A percentile compares a stretch with the other conserved stretches of the same genome.
phyloP scores from a whole-genome alignment of 2,797 vertebrate genomes.

The Tokudaia tokunoshimensis region DNA sequence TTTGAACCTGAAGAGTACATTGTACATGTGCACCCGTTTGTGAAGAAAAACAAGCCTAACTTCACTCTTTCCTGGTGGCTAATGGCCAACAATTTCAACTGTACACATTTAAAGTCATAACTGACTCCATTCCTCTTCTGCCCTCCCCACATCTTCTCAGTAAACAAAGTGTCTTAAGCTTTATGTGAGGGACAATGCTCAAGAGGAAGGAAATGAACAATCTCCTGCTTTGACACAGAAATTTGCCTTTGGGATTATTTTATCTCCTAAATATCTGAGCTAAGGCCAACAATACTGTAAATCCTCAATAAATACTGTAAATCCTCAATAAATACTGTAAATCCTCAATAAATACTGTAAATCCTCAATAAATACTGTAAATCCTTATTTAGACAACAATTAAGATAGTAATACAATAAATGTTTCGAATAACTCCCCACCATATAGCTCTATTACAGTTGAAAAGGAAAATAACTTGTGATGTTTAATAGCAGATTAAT shows the following conservation, averaged over 20 bases:
- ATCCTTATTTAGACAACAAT: not conserved
- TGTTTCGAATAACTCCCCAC: not conserved
- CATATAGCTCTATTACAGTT: not conserved
- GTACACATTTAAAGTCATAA: not conserved
- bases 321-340: not conserved
- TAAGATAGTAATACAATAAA: conserved; percentile 17
- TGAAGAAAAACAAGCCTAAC: not conserved
- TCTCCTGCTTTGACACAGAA: not conserved
- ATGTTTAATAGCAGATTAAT: conserved; percentile 33
- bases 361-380: not conserved
- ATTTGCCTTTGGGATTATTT: not conserved
- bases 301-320: not conserved
- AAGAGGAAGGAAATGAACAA: not conserved
- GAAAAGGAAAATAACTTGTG: not conserved
- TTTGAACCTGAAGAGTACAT: not conserved
- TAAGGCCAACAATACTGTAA: not conserved
- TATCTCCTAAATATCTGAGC: not conserved
- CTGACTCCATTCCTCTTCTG: not conserved
- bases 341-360: not conserved
- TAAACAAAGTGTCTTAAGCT: not conserved
- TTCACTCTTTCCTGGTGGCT: conserved; percentile 11
- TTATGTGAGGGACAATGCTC: not conserved
- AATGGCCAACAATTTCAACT: not conserved
- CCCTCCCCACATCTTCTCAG: not conserved
- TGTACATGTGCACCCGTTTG: not conserved